Base-by-base conservation (phyloP, 2,888 invertebrate genomes). In the Tenthredo distinguenda region DNA sequence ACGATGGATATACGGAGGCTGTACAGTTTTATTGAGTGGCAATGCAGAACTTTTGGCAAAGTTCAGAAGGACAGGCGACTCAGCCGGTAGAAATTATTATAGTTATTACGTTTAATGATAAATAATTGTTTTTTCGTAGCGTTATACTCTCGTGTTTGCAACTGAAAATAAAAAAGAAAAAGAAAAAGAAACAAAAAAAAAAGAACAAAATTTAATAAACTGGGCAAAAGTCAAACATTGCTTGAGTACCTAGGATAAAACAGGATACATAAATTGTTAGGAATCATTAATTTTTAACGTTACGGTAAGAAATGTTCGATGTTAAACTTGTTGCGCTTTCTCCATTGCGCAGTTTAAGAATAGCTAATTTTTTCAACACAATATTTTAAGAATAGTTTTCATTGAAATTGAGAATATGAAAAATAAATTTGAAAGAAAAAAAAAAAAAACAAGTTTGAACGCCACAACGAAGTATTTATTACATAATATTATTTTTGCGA, bases 231-330 rank as follows among this genome's bases (percentile, higher is more conserved):
- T 83, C 83, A 79, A 85, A 82, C 83, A 86, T 87, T 84, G 88
- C 89, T 89, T 89, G 87, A 89, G 87, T 88, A 89, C 86, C 88
- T 89, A 89, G 87, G 84, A 86, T 87, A 85, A 88, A 85, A 82
- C 85, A 55, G 82, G 86, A 85, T 86, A 86, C 21, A 85, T 86
- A 87, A 82, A 76, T 77, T 86, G 88, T 88, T 87, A 88, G 77
- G 87, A 86, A 86, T 82, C 58, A 82, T 84, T 87, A 89, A 87
- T 90, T 90, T 88, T 88, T 89, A 86, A 83, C 85, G 79, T 79
- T 87, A 87, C 86, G 87, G 87, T 88, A 85, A 87, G 86, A 88
- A 85, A 90, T 89, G 90, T 90, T 90, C 90, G 90, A 90, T 90
- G 90, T 90, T 89, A 87, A 85, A 84, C 86, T 88, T 88, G 87